Evolutionary conservation across 2,888 invertebrate species (phyloP).

Genomic region (Macrosiphum euphorbiae): DNA sequence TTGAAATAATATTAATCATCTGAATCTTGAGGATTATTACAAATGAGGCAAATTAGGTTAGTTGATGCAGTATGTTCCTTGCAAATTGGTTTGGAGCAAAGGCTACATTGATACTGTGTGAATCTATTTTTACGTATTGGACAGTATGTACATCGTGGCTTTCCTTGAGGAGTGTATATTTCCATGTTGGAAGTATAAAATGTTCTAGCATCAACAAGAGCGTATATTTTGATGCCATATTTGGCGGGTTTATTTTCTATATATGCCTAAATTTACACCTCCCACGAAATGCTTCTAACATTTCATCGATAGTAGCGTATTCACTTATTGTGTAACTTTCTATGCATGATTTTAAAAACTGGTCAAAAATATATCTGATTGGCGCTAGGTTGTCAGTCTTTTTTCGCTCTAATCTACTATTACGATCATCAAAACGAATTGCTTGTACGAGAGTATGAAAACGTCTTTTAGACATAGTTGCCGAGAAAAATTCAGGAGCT

Average conservation of each 20-base stretch:
- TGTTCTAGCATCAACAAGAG: slow-evolving; percentile 65
- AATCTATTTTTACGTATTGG: too few species aligned
- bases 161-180: slow-evolving; percentile 65
- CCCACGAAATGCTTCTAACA: slow-evolving; percentile 68
- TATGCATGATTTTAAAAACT: slow-evolving; percentile 69
- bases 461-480: slow-evolving; percentile 50
- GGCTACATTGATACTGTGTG: too few species aligned
- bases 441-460: slow-evolving; percentile 50
- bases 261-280: slow-evolving; percentile 68
- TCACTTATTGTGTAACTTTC: slow-evolving; percentile 66
- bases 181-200: slow-evolving; percentile 66
- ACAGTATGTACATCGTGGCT: slow-evolving; percentile 51
- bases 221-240: slow-evolving; percentile 69
- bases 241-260: slow-evolving; percentile 69
- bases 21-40: slow-evolving; percentile 10
- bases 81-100: too few species aligned
- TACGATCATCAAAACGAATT: slow-evolving; percentile 56
- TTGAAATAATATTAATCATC: too few species aligned
- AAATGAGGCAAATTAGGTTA: slow-evolving; percentile 27
- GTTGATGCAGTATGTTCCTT: too few species aligned
- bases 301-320: slow-evolving; percentile 68
- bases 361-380: slow-evolving; percentile 25
- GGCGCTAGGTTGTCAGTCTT: slow-evolving; percentile 20
- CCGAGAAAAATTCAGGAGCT: slow-evolving; percentile 38
- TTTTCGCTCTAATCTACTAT: slow-evolving; percentile 47